Base-by-base conservation (phyloP, 1,140 invertebrate species). In the Rhynchophorus ferrugineus region DNA sequence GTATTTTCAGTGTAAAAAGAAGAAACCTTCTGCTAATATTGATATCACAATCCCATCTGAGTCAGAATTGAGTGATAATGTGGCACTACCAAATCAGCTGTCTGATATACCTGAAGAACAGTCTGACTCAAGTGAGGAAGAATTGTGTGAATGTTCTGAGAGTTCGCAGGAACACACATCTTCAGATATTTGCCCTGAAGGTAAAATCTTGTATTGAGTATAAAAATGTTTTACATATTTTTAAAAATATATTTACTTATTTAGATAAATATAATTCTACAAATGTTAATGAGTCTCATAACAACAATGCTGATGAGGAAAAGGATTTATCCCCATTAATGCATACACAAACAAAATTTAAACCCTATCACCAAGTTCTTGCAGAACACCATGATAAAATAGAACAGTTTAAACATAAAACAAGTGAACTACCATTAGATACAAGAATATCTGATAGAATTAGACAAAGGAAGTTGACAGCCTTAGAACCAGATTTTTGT, bases 391-490 rank as follows among this genome's bases (percentile, higher is more conserved):
- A n/a, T n/a, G 39, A 44, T 29, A 6, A 35, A 7, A 54, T 54
- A 20, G 52, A 54, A 13, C 24, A 53, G 1, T 48, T 47, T n/a
- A 53, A 45, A 38, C 19, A 43, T 24, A 33, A 38, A 22, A 42
- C 43, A 3, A 35, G 8, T 21, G 29, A 41, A 6, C 14, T 35
- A 2, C 29, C 44, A 17, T 1, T 33, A 5, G 53, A 65, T 35
- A 63, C 63, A 7, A 45, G 63, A 52, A 65, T 65, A 42, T 63
- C 61, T 7, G 63, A 65, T 39, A 47, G 59, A 44, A 65, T 65
- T 22, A 64, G 48, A 43, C 49, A 34, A 9, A 58, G 62, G 37
- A 41, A 54, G 33, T 36, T 57, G 5, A 44, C 50, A 37, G 37
- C 49, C 17, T 39, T 39, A 20, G 46, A 60, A 46, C 46, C 49